Evolutionary conservation across 2,113 vertebrate species (phyloP).

Genomic region (Cyrtonyx montezumae): DNA sequence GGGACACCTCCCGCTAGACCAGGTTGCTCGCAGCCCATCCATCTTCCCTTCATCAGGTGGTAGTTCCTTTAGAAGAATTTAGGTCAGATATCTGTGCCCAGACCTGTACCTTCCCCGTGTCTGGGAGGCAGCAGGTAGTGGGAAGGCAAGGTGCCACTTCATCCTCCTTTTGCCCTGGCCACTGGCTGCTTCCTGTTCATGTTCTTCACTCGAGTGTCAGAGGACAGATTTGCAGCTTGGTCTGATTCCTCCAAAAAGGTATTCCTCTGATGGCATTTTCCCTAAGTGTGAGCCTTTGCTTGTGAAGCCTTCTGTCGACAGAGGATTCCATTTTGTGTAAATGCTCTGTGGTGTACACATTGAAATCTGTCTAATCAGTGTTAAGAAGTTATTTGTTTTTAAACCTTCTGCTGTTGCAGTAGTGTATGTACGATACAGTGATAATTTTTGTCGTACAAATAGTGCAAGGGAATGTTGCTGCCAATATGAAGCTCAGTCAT

Average conservation of each 20-base stretch:
- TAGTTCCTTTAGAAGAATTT: background rate
- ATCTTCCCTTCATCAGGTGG: background rate
- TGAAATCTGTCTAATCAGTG: accelerated
- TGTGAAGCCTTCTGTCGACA: background rate
- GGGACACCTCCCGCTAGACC: no score
- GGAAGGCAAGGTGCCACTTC: background rate
- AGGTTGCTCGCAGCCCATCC: no score
- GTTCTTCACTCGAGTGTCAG: background rate
- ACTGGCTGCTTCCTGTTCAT: accelerated
- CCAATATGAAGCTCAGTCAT: background rate
- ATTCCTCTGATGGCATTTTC: background rate
- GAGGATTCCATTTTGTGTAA: background rate
- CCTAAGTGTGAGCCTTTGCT: background rate
- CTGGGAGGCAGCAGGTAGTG: background rate
- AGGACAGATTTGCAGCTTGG: background rate
- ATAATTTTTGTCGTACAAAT: background rate
- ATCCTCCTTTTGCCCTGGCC: background rate
- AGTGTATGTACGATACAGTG: background rate
- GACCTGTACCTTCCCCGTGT: background rate
- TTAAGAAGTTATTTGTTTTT: background rate
- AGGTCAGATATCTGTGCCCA: background rate
- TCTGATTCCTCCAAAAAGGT: background rate
- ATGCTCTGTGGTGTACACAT: background rate
- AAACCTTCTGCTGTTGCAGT: background rate
- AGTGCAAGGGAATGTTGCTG: background rate